Evolutionary conservation across 2,113 vertebrate species (phyloP).

Genomic region (Hyperopisus bebe): DNA sequence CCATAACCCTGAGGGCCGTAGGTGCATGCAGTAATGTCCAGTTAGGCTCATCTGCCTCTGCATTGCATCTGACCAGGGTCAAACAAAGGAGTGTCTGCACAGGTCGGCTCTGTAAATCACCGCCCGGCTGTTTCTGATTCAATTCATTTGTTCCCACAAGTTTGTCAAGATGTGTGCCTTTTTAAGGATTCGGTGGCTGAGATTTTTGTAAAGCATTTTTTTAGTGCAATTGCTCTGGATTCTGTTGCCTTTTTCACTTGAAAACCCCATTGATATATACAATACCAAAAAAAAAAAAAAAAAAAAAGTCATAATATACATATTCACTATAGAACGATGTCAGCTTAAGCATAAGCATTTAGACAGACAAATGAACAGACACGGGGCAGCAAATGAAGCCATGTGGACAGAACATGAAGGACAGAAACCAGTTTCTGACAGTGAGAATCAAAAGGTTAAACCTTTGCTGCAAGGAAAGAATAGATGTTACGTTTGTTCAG

Average conservation of each 20-base stretch:
- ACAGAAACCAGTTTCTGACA: background rate
- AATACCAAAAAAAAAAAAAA: background rate
- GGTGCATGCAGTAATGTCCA: background rate
- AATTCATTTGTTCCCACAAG: background rate
- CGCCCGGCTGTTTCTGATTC: background rate
- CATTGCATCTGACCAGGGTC: background rate
- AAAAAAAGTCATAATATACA: background rate
- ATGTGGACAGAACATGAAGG: background rate
- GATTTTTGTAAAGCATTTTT: slow-evolving; percentile 7
- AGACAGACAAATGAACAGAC: background rate
- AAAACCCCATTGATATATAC: slow-evolving; percentile 19
- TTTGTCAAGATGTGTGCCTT: slow-evolving; percentile 50
- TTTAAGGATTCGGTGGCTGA: slow-evolving; percentile 32
- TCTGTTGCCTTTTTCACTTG: slow-evolving; percentile 30
- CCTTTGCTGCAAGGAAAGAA: background rate
- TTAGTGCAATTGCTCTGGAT: slow-evolving; percentile 18
- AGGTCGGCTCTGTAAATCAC: background rate
- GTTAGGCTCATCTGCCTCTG: background rate
- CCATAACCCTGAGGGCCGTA: background rate
- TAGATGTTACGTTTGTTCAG: background rate
- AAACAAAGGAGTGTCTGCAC: background rate
- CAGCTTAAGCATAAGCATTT: background rate
- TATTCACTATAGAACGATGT: background rate
- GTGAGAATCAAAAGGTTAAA: background rate
- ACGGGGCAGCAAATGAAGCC: slow-evolving; percentile 18